A percentile compares a stretch with the other conserved stretches of the same genome.
Conservation (phyloP, 2,888 invertebrate genomes). For the Aromia moschata region DNA sequence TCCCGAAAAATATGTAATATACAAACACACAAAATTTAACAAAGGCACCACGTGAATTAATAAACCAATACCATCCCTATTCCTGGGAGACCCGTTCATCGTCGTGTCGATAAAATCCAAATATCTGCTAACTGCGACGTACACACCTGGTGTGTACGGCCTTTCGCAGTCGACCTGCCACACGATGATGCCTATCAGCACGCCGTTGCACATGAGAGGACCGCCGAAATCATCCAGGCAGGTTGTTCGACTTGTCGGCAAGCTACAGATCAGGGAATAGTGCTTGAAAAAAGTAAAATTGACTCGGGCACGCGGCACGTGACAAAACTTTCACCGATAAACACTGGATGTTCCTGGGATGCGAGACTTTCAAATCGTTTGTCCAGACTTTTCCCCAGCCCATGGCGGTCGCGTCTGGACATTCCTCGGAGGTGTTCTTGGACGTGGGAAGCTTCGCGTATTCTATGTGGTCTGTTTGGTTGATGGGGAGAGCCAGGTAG, state of each 20-base stretch:
- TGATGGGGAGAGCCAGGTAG: neutral
- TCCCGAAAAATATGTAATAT: too few relatives aligned
- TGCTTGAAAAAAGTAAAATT: slow-evolving; percentile 48
- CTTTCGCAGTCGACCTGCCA: slow-evolving; percentile 72
- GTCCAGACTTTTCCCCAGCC: slow-evolving; percentile 1
- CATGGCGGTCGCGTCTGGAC: neutral
- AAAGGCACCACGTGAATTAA: too few relatives aligned
- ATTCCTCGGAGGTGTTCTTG: neutral
- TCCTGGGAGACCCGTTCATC: neutral
- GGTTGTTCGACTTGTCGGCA: slow-evolving; percentile 70
- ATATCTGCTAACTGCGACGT: slow-evolving; percentile 68
- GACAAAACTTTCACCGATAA: neutral
- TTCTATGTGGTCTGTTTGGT: neutral
- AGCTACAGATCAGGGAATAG: slow-evolving; percentile 73
- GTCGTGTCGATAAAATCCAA: slow-evolving; percentile 60
- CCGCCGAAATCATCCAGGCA: slow-evolving; percentile 86
- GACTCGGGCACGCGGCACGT: neutral
- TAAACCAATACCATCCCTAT: too few relatives aligned
- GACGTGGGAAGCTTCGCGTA: slow-evolving; percentile 13
- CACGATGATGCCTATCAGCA: slow-evolving; percentile 72
- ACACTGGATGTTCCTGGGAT: neutral
- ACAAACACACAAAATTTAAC: too few relatives aligned
- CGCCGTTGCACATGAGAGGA: slow-evolving; percentile 69
- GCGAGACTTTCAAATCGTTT: neutral
- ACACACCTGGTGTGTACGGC: slow-evolving; percentile 68